These are phyloP conservation scores for Notarius quadriscutis DNA, from an alignment of 2,113 vertebrate species.

Conservation along the genomic window DNA sequence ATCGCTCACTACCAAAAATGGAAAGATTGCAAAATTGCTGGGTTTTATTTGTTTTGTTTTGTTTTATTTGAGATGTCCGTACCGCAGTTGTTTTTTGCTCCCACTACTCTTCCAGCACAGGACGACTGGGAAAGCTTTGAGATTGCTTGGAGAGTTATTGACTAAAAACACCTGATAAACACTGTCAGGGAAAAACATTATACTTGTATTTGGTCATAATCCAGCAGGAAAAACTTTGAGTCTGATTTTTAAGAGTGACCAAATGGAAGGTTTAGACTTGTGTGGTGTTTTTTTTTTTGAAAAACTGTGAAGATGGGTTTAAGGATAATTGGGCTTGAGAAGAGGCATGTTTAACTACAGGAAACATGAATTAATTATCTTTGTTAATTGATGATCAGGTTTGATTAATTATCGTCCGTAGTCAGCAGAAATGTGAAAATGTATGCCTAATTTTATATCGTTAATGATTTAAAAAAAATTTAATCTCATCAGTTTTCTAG, in stretches of 20 bases:
- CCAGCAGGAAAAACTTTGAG: not conserved
- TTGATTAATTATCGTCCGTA: not conserved
- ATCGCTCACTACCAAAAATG: not conserved
- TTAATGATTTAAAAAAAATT: not conserved
- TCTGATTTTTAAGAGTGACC: not conserved
- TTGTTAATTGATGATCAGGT: not conserved
- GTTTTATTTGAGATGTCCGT: not conserved
- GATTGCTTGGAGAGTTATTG: not conserved
- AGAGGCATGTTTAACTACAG: not conserved
- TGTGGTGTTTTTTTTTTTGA: not conserved
- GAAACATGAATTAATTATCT: not conserved
- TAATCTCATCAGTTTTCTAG: not conserved
- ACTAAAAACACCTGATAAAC: not conserved
- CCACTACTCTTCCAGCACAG: not conserved
- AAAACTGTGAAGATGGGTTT: not conserved
- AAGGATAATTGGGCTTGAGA: not conserved
- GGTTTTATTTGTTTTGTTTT: not conserved
- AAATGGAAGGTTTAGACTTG: not conserved
- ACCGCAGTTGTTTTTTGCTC: not conserved
- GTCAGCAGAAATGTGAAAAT: not conserved
- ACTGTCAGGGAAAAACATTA: conserved; percentile 4
- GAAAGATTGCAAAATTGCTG: not conserved
- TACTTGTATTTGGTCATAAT: not conserved
- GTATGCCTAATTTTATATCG: not conserved
- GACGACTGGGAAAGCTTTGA: not conserved